A percentile compares a stretch with the other conserved stretches of the same genome.
phyloP scores from a whole-genome alignment of 1,140 invertebrate species.

The Cherax quadricarinatus region DNA sequence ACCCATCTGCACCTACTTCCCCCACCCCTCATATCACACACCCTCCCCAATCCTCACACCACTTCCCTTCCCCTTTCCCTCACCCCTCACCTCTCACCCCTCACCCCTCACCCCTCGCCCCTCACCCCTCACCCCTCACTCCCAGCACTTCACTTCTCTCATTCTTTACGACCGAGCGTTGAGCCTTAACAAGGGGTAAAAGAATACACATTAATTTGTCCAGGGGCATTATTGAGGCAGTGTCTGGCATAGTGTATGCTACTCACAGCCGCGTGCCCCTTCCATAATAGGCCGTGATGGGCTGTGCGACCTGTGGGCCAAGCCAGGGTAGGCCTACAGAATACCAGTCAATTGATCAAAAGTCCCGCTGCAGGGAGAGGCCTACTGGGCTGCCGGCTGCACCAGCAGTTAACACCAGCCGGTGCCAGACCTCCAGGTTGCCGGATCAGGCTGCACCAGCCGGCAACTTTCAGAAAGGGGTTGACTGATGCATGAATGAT shows the following conservation, averaged over 20 bases:
- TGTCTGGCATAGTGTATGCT: not conserved
- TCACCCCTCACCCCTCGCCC: too few species aligned
- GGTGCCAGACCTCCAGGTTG: too few species aligned
- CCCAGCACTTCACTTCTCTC: not conserved
- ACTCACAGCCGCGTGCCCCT: not conserved
- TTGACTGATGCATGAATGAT: too few species aligned
- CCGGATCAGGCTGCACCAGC: too few species aligned
- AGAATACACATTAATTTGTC: constrained; percentile 19
- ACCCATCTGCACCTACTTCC: too few species aligned
- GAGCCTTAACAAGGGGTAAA: not conserved
- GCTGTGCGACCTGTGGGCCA: constrained; percentile 13
- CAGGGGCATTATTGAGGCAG: not conserved
- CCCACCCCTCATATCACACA: too few species aligned
- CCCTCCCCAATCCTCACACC: too few species aligned
- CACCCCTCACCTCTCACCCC: too few species aligned
- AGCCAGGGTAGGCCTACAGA: not conserved
- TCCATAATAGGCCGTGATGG: constrained; percentile 36
- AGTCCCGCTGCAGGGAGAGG: not conserved
- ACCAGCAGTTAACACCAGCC: not conserved
- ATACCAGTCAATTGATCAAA: constrained; percentile 32
- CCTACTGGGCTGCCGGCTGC: not conserved
- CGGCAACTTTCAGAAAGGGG: too few species aligned
- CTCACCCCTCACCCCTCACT: too few species aligned
- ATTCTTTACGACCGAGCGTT: not conserved
- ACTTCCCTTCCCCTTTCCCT: too few species aligned